phyloP scores from a whole-genome alignment of 2,113 vertebrate species.

The Myotis yumanensis region DNA sequence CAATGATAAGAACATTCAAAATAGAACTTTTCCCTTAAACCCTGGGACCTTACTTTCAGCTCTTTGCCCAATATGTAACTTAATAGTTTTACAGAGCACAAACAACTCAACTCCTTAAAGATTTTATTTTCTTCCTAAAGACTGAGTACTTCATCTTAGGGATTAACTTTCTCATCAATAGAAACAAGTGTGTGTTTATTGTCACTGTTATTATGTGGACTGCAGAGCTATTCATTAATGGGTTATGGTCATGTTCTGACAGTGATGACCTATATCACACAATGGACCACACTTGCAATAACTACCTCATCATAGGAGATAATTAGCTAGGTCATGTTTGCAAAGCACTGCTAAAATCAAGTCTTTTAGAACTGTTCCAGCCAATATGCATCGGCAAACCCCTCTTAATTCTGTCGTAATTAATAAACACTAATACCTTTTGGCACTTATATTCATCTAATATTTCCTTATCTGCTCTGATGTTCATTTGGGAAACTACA shows the following conservation, averaged over 20 bases:
- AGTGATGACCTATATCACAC: not conserved
- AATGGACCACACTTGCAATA: not conserved
- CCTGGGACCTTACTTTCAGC: not conserved
- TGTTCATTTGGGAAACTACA: not conserved
- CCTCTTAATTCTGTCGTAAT: not conserved
- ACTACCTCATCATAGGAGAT: not conserved
- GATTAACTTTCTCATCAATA: not conserved
- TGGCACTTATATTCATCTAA: not conserved
- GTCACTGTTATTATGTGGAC: not conserved
- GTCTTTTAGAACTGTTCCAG: not conserved
- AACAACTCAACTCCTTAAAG: not conserved
- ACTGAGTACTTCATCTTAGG: not conserved
- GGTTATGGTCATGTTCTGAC: not conserved
- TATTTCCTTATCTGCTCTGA: not conserved
- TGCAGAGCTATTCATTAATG: not conserved
- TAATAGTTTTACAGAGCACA: not conserved
- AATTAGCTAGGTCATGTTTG: not conserved
- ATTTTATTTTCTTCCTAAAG: constrained; percentile 4
- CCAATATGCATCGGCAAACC: not conserved
- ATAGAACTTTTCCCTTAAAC: not conserved
- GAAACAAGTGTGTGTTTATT: not conserved
- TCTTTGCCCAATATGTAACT: not conserved
- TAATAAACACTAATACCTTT: not conserved
- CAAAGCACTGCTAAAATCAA: not conserved
- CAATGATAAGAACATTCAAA: not conserved